Percentiles rank a stretch among this genome's conserved stretches.
Evolutionary conservation across 1,140 invertebrate species (phyloP).

Genomic region (Philaenus spumarius): DNA sequence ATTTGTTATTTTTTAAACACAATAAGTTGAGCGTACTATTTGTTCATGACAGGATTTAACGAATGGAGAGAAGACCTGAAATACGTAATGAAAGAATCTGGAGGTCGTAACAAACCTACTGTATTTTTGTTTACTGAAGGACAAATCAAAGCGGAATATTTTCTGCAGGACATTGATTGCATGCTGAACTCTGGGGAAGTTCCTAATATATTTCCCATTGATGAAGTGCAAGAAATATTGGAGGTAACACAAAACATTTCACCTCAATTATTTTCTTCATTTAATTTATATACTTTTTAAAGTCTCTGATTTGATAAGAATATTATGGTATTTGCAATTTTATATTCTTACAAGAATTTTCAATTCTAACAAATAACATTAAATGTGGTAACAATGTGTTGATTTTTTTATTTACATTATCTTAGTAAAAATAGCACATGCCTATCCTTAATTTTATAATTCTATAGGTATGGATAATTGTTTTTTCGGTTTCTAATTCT

Average conservation of each 20-base stretch:
- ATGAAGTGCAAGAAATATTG: slow-evolving; percentile 84
- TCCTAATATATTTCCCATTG: slow-evolving; percentile 79
- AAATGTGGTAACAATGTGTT: too few relatives aligned
- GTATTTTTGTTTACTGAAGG: slow-evolving; percentile 82
- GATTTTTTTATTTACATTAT: too few relatives aligned
- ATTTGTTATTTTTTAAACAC: neutral
- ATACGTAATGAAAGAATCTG: slow-evolving; percentile 70
- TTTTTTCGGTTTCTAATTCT: too few relatives aligned
- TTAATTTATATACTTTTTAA: neutral
- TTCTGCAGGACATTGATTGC: slow-evolving; percentile 82
- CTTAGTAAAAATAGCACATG: too few relatives aligned
- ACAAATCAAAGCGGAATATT: slow-evolving; percentile 82
- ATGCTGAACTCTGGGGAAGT: slow-evolving; percentile 88
- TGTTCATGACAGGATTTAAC: slow-evolving; percentile 41
- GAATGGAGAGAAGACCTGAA: slow-evolving; percentile 91
- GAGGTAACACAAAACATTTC: slow-evolving; percentile 44
- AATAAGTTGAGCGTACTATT: neutral
- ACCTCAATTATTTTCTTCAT: neutral
- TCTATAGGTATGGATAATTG: too few relatives aligned
- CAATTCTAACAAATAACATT: too few relatives aligned
- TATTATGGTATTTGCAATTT: too few relatives aligned
- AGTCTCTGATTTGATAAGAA: too few relatives aligned
- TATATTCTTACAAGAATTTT: too few relatives aligned
- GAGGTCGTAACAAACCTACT: slow-evolving; percentile 60
- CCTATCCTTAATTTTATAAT: too few relatives aligned